phyloP scores from a whole-genome alignment of 2,888 invertebrate genomes.

The Volucella zonaria region DNA sequence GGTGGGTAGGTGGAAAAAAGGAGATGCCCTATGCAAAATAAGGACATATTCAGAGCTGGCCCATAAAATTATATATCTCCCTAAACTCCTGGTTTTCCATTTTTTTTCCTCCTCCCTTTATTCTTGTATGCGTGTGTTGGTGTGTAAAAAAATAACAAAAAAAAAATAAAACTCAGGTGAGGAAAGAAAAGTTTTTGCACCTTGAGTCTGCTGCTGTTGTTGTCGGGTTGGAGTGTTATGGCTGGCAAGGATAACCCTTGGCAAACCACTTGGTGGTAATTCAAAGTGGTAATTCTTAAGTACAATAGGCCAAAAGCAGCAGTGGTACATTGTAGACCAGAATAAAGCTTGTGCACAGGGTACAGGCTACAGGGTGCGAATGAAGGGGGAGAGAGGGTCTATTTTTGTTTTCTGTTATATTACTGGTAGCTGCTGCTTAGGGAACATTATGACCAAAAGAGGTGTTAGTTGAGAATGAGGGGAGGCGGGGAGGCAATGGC shows the following conservation, averaged over 20 bases:
- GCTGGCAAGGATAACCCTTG: slow-evolving; percentile 64
- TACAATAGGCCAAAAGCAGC: slow-evolving; percentile 54
- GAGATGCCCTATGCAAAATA: slow-evolving; percentile 45
- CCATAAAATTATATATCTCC: slow-evolving; percentile 44
- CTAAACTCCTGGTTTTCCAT: background rate
- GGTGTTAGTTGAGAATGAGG: slow-evolving; percentile 57
- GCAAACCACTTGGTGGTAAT: slow-evolving; percentile 73
- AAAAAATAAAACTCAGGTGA: slow-evolving; percentile 28
- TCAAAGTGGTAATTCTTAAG: slow-evolving; percentile 70
- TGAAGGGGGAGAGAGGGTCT: background rate
- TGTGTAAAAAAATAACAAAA: slow-evolving; percentile 11
- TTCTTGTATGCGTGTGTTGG: slow-evolving; percentile 1
- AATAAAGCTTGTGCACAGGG: background rate
- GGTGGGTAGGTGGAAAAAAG: background rate
- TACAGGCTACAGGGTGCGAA: background rate
- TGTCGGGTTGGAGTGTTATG: slow-evolving; percentile 38
- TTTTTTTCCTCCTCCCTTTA: background rate
- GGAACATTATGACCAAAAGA: slow-evolving; percentile 60
- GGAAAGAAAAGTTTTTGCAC: slow-evolving; percentile 53
- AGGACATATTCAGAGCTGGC: slow-evolving; percentile 53
- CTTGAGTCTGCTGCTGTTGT: slow-evolving; percentile 22
- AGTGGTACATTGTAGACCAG: no score
- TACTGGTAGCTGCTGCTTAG: slow-evolving; percentile 23
- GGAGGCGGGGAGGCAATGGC: slow-evolving; percentile 31
- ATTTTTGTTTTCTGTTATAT: slow-evolving; percentile 14